Percentiles rank a stretch among this genome's conserved stretches.
Conservation (phyloP, 2,888 invertebrate species). For the Limenitis camilla region DNA sequence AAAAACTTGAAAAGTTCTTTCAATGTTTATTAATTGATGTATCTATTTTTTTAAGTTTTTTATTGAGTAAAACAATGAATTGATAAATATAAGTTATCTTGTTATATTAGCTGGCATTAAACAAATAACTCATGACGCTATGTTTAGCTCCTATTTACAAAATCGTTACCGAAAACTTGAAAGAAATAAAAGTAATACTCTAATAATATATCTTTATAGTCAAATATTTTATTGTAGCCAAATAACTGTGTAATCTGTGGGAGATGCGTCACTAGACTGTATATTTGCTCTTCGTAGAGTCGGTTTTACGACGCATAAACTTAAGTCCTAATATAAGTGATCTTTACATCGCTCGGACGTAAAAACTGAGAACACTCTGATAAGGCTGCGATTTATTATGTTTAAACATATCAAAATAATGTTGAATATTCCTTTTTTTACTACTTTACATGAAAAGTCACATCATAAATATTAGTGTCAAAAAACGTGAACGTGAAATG, state of each 20-base stretch:
- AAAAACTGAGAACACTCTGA: constrained; percentile 19
- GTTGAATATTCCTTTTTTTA: neutral
- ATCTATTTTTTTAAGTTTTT: no score
- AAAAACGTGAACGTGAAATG: no score
- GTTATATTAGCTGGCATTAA: no score
- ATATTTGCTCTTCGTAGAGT: constrained; percentile 24
- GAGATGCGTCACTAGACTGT: constrained; percentile 32
- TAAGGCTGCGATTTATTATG: constrained; percentile 3
- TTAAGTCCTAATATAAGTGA: constrained; percentile 37
- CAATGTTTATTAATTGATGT: no score
- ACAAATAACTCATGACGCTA: no score
- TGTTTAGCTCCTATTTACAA: neutral
- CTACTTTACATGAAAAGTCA: no score
- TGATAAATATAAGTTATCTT: no score
- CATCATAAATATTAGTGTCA: no score
- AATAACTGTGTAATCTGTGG: constrained; percentile 17
- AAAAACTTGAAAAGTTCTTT: no score
- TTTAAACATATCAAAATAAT: neutral
- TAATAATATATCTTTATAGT: constrained; percentile 14
- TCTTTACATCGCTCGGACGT: constrained; percentile 26
- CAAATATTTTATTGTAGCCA: constrained; percentile 16
- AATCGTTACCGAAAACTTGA: neutral
- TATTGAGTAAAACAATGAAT: no score
- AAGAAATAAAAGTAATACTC: neutral
- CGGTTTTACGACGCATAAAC: constrained; percentile 42